These are phyloP conservation scores for Brachionus koreanus DNA, from an alignment of 1,140 invertebrate genomes.

Conservation along the genomic window DNA sequence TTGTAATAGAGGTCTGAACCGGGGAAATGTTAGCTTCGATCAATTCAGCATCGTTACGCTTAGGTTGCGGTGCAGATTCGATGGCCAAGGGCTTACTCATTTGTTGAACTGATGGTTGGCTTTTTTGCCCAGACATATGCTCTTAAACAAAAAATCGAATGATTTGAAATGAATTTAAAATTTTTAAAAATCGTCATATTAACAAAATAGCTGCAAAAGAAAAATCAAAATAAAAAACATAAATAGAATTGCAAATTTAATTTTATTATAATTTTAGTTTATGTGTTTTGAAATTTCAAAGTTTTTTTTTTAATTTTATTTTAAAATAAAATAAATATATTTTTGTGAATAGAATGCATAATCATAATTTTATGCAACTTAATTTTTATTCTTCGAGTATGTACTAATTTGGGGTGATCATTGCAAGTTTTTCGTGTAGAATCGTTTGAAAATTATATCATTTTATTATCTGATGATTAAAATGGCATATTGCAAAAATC, in stretches of 20 bases:
- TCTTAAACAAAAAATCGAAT: conserved; percentile 26
- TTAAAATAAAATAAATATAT: background rate
- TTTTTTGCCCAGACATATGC: conserved; percentile 10
- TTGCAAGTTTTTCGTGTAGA: background rate
- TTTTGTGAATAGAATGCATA: no score
- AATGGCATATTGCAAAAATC: background rate
- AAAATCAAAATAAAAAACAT: background rate
- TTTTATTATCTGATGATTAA: background rate
- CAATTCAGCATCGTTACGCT: background rate
- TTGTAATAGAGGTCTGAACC: background rate
- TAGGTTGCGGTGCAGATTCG: background rate
- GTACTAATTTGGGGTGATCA: background rate
- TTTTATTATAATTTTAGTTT: conserved; percentile 12
- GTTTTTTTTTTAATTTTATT: background rate
- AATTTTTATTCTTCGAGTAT: background rate
- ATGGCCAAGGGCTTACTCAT: background rate
- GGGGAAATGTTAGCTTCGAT: background rate
- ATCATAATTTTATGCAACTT: background rate
- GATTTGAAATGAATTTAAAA: conserved; percentile 5
- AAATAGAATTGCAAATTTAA: conserved; percentile 5
- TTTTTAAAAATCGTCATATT: conserved; percentile 27
- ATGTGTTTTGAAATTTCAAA: background rate
- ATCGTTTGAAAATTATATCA: background rate
- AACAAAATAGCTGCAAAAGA: background rate
- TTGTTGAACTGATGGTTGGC: background rate